Evolutionary conservation across 2,113 vertebrate species (phyloP), one percentile per base, ranked within the genome.

Genomic region (Alouatta palliata): DNA sequence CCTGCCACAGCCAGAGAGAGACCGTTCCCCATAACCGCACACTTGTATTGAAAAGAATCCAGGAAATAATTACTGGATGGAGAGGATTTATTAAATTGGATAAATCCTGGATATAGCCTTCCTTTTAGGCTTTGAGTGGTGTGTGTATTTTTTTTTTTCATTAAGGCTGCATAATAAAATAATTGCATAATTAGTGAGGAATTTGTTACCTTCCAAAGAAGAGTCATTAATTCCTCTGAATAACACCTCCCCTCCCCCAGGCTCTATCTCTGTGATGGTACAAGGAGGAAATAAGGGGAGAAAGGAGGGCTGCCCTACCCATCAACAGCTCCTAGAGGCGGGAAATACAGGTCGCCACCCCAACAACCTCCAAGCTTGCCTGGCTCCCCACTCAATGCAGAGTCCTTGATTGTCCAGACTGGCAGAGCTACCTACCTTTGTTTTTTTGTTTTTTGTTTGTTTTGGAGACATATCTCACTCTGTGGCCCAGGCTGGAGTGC

Each of bases 151-250:
- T 96, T 94, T 94, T 97, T 96, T 98, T 98, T 98, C 97, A 97
- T 98, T 98, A 98, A 96, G 64, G 86, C 98, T 97, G 97, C 96
- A 97, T 98, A 98, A 98, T 98, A 98, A 97, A 98, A 98, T 98
- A 98, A 98, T 98, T 98, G 96, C 93, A 94, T 97, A 87, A 97
- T 95, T 64, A 90, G 93, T 93, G 90, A n/a, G 35, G 89, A 97
- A 96, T 98, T 97, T 96, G 96, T 91, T 97, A 64, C 66, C 91
- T 96, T 96, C 82, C 56, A 85, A 94, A 85, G 80, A 94, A 97
- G 96, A 94, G 81, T 94, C 91, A 95, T 95, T 97, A 97, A 94
- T 94, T 80, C 92, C 84, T 23, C 76, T 70, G 47, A 90, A 96
- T 94, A 95, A 86, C 16, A 85, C 43, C 84, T 77, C 66, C 43